Conservation (phyloP, 2,113 vertebrate genomes). For the Aix galericulata region DNA sequence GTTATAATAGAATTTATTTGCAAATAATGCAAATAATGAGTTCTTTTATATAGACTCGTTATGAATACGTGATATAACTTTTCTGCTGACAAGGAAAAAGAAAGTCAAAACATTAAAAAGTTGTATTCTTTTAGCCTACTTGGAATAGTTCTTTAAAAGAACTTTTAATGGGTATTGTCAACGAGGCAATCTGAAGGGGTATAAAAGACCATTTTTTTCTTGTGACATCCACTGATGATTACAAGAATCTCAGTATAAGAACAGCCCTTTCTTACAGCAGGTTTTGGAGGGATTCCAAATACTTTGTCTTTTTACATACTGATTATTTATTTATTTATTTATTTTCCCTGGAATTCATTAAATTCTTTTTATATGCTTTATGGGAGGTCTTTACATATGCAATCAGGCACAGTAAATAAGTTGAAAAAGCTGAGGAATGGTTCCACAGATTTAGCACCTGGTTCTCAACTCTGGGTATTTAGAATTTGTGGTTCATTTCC, state of each 20-base stretch:
- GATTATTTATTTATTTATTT: neutral
- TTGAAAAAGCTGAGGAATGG: neutral
- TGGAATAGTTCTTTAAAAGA: neutral
- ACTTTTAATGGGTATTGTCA: neutral
- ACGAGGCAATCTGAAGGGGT: neutral
- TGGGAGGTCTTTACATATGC: neutral
- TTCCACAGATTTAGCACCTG: neutral
- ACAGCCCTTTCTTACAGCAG: neutral
- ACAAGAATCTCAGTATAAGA: neutral
- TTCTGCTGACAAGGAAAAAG: neutral
- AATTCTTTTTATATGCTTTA: neutral
- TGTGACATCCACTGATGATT: neutral
- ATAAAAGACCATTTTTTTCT: neutral
- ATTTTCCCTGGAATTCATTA: neutral
- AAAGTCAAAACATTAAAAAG: neutral
- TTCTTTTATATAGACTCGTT: neutral
- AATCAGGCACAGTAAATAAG: neutral
- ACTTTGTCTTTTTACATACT: neutral
- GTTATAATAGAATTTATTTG: neutral
- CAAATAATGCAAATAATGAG: neutral
- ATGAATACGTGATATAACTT: neutral
- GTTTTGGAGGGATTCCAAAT: neutral
- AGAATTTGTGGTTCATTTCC: neutral
- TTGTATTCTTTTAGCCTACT: neutral
- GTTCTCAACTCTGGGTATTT: neutral